phyloP scores from a whole-genome alignment of 1,140 invertebrate species.

The Heliconius hewitsoni region DNA sequence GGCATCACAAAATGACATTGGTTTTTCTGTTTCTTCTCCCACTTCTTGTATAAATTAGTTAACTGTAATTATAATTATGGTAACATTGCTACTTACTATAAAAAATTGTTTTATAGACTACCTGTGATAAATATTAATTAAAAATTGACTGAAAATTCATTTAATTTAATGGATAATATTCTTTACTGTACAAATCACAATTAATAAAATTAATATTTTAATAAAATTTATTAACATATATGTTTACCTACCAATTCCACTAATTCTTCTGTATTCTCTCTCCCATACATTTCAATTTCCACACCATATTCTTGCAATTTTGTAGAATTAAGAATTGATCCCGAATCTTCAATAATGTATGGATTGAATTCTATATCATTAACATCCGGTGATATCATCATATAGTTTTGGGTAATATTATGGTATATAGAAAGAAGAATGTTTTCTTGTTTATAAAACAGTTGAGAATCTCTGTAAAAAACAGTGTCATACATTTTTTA shows the following conservation, averaged over 20 bases:
- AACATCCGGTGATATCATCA: constrained; percentile 65
- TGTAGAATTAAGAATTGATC: not conserved
- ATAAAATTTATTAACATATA: not conserved
- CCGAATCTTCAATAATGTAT: constrained; percentile 55
- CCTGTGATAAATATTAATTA: too few relatives aligned
- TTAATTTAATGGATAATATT: too few relatives aligned
- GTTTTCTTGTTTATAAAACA: constrained; percentile 60
- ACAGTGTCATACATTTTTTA: too few relatives aligned
- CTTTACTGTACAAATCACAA: too few relatives aligned
- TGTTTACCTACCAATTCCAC: constrained; percentile 52
- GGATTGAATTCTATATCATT: constrained; percentile 66
- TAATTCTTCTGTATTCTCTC: constrained; percentile 48
- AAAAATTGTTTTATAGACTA: too few relatives aligned
- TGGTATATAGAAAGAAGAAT: constrained; percentile 62
- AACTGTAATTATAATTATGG: constrained; percentile 48
- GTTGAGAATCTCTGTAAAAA: constrained; percentile 59
- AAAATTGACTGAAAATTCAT: too few relatives aligned
- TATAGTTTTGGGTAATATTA: constrained; percentile 52
- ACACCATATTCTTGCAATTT: constrained; percentile 64
- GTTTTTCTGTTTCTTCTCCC: constrained; percentile 60
- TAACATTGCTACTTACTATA: too few relatives aligned
- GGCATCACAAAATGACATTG: constrained; percentile 57
- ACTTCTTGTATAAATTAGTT: constrained; percentile 59
- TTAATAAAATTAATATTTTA: too few relatives aligned
- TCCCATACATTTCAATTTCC: constrained; percentile 52